phyloP scores from a whole-genome alignment of 2,113 vertebrate genomes.

The Thermophis baileyi region DNA sequence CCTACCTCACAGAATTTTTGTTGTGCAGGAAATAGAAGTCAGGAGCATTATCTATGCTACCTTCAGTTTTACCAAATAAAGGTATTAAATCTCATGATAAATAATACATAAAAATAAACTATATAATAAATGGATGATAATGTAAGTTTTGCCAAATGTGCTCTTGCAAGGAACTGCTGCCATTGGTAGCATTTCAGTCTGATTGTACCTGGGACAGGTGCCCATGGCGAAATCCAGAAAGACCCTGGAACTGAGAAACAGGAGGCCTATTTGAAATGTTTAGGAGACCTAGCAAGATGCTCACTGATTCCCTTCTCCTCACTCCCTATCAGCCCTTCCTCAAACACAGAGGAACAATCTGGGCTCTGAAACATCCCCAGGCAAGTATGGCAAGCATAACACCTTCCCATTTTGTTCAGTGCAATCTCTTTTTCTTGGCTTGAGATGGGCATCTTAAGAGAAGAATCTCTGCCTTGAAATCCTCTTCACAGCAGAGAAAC shows the following conservation, averaged over 20 bases:
- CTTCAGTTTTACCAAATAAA: neutral
- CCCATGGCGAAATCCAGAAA: too few relatives aligned
- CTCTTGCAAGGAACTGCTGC: neutral
- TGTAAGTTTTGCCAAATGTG: neutral
- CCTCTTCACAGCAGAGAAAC: neutral
- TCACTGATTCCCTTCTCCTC: neutral
- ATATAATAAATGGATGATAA: neutral
- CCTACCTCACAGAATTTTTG: neutral
- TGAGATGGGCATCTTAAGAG: neutral
- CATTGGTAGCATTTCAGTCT: neutral
- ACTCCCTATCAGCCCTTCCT: neutral
- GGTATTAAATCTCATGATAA: neutral
- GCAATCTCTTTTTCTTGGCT: neutral
- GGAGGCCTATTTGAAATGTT: neutral
- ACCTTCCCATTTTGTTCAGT: neutral
- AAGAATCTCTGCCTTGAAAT: neutral
- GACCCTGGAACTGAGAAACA: neutral
- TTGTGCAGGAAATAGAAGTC: neutral
- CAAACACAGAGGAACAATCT: neutral
- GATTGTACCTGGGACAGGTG: neutral
- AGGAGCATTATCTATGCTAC: neutral
- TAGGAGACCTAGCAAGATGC: neutral
- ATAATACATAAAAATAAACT: neutral
- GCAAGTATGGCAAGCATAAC: neutral
- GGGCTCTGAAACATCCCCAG: neutral